phyloP scores from a whole-genome alignment of 2,888 invertebrate species.

The Netelia virgata region DNA sequence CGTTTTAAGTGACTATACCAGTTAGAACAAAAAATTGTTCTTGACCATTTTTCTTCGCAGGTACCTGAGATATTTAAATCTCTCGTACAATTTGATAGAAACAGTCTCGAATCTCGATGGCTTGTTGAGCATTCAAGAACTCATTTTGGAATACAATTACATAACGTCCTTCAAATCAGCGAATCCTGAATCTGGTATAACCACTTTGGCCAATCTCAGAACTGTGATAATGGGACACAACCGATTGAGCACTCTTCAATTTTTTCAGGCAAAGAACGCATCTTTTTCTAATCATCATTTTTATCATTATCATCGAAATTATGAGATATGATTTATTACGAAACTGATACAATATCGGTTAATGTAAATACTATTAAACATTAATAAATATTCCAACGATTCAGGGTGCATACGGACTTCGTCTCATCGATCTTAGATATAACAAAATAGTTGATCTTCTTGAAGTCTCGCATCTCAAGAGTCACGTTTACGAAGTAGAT shows the following conservation, averaged over 20 bases:
- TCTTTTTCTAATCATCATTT: background rate
- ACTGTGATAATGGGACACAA: constrained; percentile 86
- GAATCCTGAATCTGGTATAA: constrained; percentile 85
- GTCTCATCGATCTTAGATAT: constrained; percentile 79
- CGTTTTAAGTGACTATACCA: background rate
- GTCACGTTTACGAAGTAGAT: constrained; percentile 81
- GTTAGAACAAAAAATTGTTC: background rate
- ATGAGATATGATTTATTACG: background rate
- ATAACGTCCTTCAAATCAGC: constrained; percentile 84
- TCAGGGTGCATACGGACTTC: constrained; percentile 78
- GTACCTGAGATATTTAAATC: constrained; percentile 87
- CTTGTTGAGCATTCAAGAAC: constrained; percentile 86
- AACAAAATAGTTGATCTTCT: constrained; percentile 82
- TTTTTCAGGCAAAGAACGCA: constrained; percentile 74
- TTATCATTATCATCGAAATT: constrained; percentile 9
- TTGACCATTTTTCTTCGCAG: constrained; percentile 78
- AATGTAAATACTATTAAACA: constrained; percentile 11
- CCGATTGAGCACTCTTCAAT: constrained; percentile 86
- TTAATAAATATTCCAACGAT: background rate
- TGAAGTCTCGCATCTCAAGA: constrained; percentile 81
- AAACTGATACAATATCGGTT: background rate
- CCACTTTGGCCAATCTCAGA: constrained; percentile 86
- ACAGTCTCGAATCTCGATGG: constrained; percentile 87
- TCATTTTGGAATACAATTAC: constrained; percentile 87
- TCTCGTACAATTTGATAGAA: constrained; percentile 88